phyloP scores from a whole-genome alignment of 2,113 vertebrate genomes.

The Brevimyrus niger region DNA sequence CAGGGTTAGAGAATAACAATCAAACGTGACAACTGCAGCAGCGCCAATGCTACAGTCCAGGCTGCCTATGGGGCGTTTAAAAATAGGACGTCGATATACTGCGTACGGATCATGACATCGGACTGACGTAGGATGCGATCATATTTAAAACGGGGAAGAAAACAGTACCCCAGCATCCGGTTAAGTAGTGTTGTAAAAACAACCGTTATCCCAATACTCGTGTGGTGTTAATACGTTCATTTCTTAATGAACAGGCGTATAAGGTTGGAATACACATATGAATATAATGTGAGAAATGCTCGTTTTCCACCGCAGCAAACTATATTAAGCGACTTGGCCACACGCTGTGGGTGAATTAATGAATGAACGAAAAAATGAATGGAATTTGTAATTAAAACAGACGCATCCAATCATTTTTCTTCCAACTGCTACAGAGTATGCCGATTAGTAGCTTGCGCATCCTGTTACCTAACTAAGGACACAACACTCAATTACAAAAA shows the following conservation, averaged over 20 bases:
- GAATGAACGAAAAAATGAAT: background rate
- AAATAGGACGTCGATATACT: constrained; percentile 42
- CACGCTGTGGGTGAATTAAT: background rate
- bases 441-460: background rate
- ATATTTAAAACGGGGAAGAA: constrained; percentile 22
- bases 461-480: background rate
- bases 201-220: background rate
- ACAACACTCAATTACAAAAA: background rate
- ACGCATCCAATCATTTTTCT: background rate
- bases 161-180: background rate
- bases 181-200: background rate
- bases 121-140: constrained; percentile 35
- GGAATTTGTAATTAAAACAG: background rate
- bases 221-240: background rate
- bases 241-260: background rate
- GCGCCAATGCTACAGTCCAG: background rate
- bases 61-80: constrained; percentile 26
- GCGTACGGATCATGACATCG: constrained; percentile 17
- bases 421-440: background rate
- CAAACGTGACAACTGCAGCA: background rate
- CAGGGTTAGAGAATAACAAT: background rate
- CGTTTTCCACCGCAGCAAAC: background rate
- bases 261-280: background rate
- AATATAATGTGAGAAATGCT: background rate
- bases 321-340: background rate